Evolutionary conservation across 2,113 vertebrate species (phyloP).

Genomic region (Cyphotilapia sp.): DNA sequence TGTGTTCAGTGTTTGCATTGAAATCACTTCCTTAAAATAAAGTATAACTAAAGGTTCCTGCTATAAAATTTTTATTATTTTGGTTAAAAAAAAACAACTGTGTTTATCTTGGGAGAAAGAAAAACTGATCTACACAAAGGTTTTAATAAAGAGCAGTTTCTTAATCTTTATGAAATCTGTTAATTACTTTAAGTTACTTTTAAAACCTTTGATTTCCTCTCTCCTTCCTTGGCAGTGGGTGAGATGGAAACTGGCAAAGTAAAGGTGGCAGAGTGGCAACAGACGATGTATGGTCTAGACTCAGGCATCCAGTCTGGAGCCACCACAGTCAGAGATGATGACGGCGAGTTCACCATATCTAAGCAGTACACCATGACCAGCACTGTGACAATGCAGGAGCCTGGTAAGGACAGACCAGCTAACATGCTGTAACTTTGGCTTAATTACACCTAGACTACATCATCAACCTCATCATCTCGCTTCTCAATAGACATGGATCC

Average conservation of each 20-base stretch:
- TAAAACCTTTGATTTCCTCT: neutral
- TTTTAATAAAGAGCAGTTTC: neutral
- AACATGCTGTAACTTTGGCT: neutral
- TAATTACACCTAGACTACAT: neutral
- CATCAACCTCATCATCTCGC: neutral
- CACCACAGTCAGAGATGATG: constrained; percentile 84
- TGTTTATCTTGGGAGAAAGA: neutral
- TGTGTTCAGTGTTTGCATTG: neutral
- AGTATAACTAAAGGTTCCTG: neutral
- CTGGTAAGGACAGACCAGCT: constrained; percentile 14
- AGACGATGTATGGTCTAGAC: constrained; percentile 77
- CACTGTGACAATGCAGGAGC: constrained; percentile 64
- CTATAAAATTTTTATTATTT: neutral
- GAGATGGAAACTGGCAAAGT: constrained; percentile 42
- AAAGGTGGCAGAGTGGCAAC: constrained; percentile 89
- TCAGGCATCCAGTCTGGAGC: constrained; percentile 91
- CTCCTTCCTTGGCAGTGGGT: constrained; percentile 34
- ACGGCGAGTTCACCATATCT: constrained; percentile 66
- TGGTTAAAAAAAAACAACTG: neutral
- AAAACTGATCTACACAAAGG: neutral
- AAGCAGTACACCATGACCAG: constrained; percentile 78
- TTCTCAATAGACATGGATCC: constrained; percentile 72
- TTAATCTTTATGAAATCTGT: neutral
- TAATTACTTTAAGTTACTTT: neutral
- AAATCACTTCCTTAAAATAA: neutral